Evolutionary conservation across 2,113 vertebrate genomes (phyloP).

Genomic region (human (Homo sapiens)): DNA sequence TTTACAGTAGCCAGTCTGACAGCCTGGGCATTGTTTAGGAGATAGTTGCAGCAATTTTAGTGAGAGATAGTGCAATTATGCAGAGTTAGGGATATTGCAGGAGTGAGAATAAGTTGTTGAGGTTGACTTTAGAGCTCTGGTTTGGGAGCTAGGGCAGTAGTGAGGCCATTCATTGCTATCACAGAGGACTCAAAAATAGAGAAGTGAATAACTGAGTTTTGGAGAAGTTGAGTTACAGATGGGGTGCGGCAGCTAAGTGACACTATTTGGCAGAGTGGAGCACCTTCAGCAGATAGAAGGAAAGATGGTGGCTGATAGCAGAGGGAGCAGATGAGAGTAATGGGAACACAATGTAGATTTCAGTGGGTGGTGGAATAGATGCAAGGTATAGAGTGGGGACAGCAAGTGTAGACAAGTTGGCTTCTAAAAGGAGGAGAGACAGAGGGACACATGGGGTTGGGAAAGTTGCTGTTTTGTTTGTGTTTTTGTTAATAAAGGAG

Average conservation of each 20-base stretch:
- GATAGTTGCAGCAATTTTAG: fast-evolving
- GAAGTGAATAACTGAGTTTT: fast-evolving
- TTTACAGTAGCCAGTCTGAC: background rate
- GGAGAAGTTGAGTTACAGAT: background rate
- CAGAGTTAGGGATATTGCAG: too few species aligned
- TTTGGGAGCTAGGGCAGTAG: fast-evolving
- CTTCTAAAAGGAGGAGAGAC: background rate
- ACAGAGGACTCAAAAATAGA: background rate
- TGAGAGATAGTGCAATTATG: fast-evolving
- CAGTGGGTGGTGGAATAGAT: background rate
- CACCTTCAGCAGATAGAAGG: fast-evolving
- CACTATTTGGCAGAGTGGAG: background rate
- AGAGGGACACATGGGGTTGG: fast-evolving
- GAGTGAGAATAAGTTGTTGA: fast-evolving
- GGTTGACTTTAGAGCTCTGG: background rate
- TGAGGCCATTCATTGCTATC: fast-evolving
- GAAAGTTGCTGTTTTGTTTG: background rate
- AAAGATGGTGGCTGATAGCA: fast-evolving
- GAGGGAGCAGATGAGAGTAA: fast-evolving
- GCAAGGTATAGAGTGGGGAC: background rate
- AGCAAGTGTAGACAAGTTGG: background rate
- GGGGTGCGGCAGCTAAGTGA: fast-evolving
- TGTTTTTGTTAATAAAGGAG: background rate
- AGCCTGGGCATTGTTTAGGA: background rate
- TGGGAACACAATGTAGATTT: background rate